Percentiles rank a stretch among this genome's conserved stretches.
These are phyloP conservation scores for Pelodytes ibericus DNA, from an alignment of 2,797 vertebrate genomes.

Conservation along the genomic window DNA sequence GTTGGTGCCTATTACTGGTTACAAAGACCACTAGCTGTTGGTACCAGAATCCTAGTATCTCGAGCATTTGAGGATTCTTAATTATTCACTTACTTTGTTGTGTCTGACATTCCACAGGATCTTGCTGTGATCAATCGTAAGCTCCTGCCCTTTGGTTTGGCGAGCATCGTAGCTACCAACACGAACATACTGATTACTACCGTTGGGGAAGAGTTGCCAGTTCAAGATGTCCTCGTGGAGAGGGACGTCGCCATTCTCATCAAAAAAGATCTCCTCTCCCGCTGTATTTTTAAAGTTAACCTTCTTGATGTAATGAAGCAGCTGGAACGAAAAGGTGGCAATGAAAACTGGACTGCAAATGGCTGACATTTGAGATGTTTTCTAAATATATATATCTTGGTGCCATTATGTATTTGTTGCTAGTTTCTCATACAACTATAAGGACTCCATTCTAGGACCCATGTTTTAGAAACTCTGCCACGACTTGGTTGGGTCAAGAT, in stretches of 20 bases:
- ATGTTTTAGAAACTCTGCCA: no score
- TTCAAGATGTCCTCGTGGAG: background rate
- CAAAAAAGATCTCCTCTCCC: slow-evolving; percentile 4
- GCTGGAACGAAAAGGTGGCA: background rate
- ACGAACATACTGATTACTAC: slow-evolving; percentile 3
- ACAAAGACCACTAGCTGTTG: no score
- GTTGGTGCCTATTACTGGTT: no score
- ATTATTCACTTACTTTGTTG: background rate
- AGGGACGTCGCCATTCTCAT: slow-evolving; percentile 16
- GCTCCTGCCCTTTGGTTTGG: background rate
- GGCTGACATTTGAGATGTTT: no score
- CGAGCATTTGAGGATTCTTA: no score
- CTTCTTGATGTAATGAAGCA: slow-evolving; percentile 12
- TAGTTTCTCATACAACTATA: no score
- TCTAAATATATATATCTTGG: no score
- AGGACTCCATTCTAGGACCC: no score
- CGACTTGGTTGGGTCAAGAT: no score
- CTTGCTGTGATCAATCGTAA: slow-evolving; percentile 2
- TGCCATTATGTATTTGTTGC: no score
- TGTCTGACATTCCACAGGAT: slow-evolving; percentile 5
- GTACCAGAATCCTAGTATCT: no score
- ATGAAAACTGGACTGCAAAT: no score
- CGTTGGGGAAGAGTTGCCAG: slow-evolving; percentile 17
- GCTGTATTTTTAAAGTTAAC: slow-evolving; percentile 9
- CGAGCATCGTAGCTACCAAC: slow-evolving; percentile 10